A percentile compares a stretch with the other conserved stretches of the same genome.
Conservation (phyloP, 2,113 vertebrate species). For the Nanorana parkeri region DNA sequence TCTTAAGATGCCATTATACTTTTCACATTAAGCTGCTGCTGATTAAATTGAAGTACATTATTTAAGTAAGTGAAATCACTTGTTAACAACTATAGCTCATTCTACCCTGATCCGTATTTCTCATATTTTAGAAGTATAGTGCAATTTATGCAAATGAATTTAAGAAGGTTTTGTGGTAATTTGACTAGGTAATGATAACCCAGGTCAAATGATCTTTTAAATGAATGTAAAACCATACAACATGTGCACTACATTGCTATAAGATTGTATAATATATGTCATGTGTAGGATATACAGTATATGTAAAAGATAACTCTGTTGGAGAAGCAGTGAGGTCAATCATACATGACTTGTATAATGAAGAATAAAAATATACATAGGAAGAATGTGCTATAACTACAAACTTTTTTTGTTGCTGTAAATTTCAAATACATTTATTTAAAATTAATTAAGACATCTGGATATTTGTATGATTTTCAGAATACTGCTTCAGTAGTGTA, state of each 20-base stretch:
- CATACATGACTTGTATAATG: too few species aligned
- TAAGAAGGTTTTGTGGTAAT: constrained; percentile 66
- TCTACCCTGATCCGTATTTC: constrained; percentile 68
- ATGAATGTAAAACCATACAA: constrained; percentile 3
- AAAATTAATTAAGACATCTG: constrained; percentile 6
- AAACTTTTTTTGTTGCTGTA: background rate
- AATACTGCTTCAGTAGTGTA: constrained; percentile 1
- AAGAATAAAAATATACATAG: too few species aligned
- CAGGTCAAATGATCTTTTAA: constrained; percentile 41
- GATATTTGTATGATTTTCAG: too few species aligned
- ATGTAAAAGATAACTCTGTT: too few species aligned
- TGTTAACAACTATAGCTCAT: constrained; percentile 65
- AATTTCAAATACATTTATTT: constrained; percentile 7
- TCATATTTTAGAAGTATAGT: constrained; percentile 68
- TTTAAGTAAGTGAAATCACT: constrained; percentile 70
- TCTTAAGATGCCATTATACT: constrained; percentile 65
- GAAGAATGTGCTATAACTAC: background rate
- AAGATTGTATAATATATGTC: too few species aligned
- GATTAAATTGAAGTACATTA: constrained; percentile 70
- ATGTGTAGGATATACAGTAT: too few species aligned
- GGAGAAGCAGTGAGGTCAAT: too few species aligned
- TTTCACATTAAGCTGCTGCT: constrained; percentile 65
- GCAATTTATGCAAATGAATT: constrained; percentile 67
- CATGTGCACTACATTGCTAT: too few species aligned
- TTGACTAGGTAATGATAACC: constrained; percentile 59